These are phyloP conservation scores for Poecile montanus DNA, from an alignment of 2,797 vertebrate genomes.

Conservation along the genomic window DNA sequence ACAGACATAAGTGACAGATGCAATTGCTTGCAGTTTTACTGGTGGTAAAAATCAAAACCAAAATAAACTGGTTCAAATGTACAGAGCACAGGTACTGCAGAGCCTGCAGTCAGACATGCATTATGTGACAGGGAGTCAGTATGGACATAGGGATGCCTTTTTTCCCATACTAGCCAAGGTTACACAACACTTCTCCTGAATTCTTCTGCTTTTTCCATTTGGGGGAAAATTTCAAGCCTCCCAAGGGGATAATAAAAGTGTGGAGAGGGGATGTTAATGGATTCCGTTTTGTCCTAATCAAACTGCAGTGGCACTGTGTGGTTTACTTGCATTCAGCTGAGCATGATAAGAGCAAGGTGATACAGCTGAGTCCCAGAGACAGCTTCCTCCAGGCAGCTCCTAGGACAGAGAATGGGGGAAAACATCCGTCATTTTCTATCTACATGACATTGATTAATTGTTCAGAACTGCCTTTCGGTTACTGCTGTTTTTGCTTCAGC, in stretches of 20 bases:
- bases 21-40: background rate
- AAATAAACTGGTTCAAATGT: background rate
- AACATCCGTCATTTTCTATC: constrained; percentile 75
- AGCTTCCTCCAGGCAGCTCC: constrained; percentile 46
- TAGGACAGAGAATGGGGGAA: constrained; percentile 26
- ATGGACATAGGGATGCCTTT: background rate
- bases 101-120: background rate
- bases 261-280: constrained; percentile 21
- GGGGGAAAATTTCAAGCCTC: constrained; percentile 30
- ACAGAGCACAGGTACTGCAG: background rate
- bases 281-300: constrained; percentile 72
- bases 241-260: constrained; percentile 37
- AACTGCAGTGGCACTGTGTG: constrained; percentile 16
- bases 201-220: background rate
- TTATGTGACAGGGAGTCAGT: background rate
- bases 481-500: constrained; percentile 35
- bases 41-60: background rate
- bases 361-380: constrained; percentile 52
- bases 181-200: background rate
- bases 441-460: constrained; percentile 82
- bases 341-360: constrained; percentile 62
- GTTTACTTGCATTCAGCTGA: constrained; percentile 53
- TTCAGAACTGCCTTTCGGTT: constrained; percentile 49
- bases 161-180: background rate
- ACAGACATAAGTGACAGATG: background rate